Evolutionary conservation across 2,888 invertebrate genomes (phyloP).

Genomic region (Empis stercorea): DNA sequence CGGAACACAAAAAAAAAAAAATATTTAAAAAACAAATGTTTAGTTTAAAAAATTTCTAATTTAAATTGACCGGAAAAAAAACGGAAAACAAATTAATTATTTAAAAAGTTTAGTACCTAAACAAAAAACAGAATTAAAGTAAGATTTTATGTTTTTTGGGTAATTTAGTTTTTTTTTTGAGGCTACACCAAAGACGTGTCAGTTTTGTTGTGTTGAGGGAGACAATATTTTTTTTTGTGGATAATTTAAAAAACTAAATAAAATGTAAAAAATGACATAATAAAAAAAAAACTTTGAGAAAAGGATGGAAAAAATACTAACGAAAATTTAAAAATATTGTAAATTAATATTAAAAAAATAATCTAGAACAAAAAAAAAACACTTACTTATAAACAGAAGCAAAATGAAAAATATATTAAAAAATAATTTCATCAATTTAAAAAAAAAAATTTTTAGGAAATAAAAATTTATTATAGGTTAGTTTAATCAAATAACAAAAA

Average conservation of each 20-base stretch:
- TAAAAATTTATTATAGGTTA: too few relatives aligned
- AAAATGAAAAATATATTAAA: too few relatives aligned
- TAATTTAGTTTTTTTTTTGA: conserved; percentile 15
- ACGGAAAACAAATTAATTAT: not conserved
- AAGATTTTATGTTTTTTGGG: not conserved
- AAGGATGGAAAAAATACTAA: not conserved
- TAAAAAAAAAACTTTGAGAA: not conserved
- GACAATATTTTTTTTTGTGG: not conserved
- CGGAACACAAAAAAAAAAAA: conserved; percentile 18
- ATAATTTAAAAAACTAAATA: not conserved
- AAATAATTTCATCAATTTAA: too few relatives aligned
- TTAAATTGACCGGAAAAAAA: not conserved
- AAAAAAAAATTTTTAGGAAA: too few relatives aligned
- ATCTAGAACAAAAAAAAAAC: too few relatives aligned
- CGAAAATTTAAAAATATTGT: not conserved
- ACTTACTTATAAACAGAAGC: too few relatives aligned
- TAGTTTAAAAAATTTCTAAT: too few relatives aligned
- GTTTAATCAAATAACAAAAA: too few relatives aligned
- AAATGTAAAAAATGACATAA: not conserved
- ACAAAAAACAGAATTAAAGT: conserved; percentile 9
- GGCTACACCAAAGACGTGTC: conserved; percentile 21
- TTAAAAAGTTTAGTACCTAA: conserved; percentile 1
- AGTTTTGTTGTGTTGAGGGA: too few relatives aligned
- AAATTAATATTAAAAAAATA: too few relatives aligned
- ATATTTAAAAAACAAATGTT: conserved; percentile 3